Evolutionary conservation across 2,113 vertebrate species (phyloP).

Genomic region (Ammodytes marinus): DNA sequence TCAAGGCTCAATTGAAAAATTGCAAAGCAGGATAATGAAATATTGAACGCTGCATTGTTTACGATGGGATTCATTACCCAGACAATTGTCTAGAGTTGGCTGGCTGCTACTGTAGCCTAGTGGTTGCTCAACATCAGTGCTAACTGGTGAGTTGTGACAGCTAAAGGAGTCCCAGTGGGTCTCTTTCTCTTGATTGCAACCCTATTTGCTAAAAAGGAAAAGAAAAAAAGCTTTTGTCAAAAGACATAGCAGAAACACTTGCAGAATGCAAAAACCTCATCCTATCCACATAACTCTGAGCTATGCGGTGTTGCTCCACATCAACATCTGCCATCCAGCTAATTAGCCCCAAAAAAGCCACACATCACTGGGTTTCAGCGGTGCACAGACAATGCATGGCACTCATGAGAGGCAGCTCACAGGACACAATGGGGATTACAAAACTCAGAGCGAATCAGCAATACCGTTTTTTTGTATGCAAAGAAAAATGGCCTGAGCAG

Average conservation of each 20-base stretch:
- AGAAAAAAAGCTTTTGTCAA: not conserved
- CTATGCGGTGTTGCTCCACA: conserved; percentile 58
- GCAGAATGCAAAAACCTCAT: conserved; percentile 37
- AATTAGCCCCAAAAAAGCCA: conserved; percentile 80
- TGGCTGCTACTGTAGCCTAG: conserved; percentile 29
- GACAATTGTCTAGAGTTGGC: conserved; percentile 6
- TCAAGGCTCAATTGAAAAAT: conserved; percentile 31
- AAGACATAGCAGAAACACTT: conserved; percentile 24
- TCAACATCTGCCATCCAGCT: conserved; percentile 80
- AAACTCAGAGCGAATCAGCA: conserved; percentile 46
- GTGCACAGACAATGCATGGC: conserved; percentile 69
- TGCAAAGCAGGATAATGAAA: conserved; percentile 44
- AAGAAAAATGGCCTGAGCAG: not conserved
- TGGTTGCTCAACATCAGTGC: not conserved
- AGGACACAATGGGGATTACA: conserved; percentile 68
- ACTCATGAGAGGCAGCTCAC: conserved; percentile 47
- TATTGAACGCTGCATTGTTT: not conserved
- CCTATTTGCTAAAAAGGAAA: conserved; percentile 8
- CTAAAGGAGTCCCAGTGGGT: not conserved
- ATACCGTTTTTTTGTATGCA: conserved; percentile 37
- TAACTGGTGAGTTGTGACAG: conserved; percentile 19
- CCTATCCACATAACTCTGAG: conserved; percentile 47
- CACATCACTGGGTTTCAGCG: conserved; percentile 78
- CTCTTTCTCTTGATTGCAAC: conserved; percentile 35
- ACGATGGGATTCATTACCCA: conserved; percentile 46